These are phyloP conservation scores for Etheostoma perlongum DNA, from an alignment of 2,797 vertebrate species.

Conservation along the genomic window DNA sequence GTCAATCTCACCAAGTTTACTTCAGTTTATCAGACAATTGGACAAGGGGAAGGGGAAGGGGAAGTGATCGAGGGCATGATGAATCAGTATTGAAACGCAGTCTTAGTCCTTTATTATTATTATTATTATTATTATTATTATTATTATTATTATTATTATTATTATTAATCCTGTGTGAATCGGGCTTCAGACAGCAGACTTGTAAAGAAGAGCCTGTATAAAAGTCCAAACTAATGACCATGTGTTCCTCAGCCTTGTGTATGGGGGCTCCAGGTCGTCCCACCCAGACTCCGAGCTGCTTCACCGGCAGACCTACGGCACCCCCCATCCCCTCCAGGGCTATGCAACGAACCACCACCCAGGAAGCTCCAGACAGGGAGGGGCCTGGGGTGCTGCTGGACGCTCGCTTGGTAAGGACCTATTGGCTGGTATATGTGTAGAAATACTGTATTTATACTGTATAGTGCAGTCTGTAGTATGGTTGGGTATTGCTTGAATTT, in stretches of 20 bases:
- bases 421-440: slow-evolving; percentile 3
- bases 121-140: no score
- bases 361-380: slow-evolving; percentile 85
- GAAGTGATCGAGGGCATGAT: no score
- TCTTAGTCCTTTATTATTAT: no score
- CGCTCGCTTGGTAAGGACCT: slow-evolving; percentile 80
- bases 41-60: no score
- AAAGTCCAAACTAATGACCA: not conserved
- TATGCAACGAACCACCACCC: slow-evolving; percentile 94
- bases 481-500: no score
- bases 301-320: slow-evolving; percentile 90
- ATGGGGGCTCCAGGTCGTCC: slow-evolving; percentile 92
- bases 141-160: no score
- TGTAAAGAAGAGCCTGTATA: not conserved
- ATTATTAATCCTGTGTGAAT: no score
- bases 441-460: not conserved
- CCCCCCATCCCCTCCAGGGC: slow-evolving; percentile 91
- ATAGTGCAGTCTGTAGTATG: not conserved
- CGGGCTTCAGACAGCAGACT: not conserved
- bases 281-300: slow-evolving; percentile 93
- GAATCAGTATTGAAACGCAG: no score
- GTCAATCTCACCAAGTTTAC: no score
- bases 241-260: slow-evolving; percentile 87
- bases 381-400: slow-evolving; percentile 81
- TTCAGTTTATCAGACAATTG: no score